Conservation (phyloP, 64 coral and sea anemone genomes). For the Montipora capricornis region DNA sequence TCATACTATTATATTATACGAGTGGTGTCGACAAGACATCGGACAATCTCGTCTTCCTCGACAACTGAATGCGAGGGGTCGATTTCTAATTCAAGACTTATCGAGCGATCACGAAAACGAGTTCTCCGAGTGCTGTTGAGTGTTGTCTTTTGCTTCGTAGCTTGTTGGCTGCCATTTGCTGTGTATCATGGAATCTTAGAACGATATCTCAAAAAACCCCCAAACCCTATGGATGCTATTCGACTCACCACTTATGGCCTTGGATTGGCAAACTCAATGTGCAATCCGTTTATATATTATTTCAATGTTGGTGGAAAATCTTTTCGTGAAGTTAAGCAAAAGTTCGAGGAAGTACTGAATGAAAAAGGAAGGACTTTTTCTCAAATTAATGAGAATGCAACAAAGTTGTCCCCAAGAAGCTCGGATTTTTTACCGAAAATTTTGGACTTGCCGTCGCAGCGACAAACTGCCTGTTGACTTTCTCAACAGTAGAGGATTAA, state of each 20-base stretch:
- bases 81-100: background rate
- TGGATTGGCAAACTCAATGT: conserved; percentile 78
- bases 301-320: conserved; percentile 53
- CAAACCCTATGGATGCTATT: conserved; percentile 76
- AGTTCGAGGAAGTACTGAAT: background rate
- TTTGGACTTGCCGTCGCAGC: no score
- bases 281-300: conserved; percentile 85
- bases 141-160: conserved; percentile 64
- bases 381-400: no score
- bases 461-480: no score
- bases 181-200: conserved; percentile 77
- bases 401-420: no score
- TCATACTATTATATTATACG: background rate
- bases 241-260: conserved; percentile 56
- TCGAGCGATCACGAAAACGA: background rate
- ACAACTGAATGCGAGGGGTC: background rate
- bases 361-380: background rate
- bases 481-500: no score
- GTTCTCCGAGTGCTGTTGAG: conserved; percentile 47
- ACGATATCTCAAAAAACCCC: conserved; percentile 53
- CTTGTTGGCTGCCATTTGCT: conserved; percentile 73
- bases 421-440: no score
- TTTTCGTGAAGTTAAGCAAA: background rate
- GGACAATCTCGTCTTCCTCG: background rate
- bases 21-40: conserved; percentile 12